A percentile compares a stretch with the other conserved stretches of the same genome.
Evolutionary conservation across 2,797 vertebrate genomes (phyloP).

Genomic region (Eidolon dupreanum): DNA sequence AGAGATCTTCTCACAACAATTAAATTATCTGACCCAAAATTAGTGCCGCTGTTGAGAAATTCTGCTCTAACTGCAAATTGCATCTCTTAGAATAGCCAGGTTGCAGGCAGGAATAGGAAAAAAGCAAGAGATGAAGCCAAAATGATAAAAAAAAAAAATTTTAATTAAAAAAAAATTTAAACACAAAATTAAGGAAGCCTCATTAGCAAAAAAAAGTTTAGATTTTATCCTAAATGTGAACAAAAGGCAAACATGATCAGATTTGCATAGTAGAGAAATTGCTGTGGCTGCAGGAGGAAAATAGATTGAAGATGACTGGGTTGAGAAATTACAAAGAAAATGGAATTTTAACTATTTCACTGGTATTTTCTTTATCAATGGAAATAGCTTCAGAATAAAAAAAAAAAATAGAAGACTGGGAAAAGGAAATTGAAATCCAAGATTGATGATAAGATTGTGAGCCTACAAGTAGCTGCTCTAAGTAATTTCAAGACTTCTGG

Average conservation of each 20-base stretch:
- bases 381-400: conserved; percentile 12
- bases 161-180: too few species aligned
- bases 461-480: background rate
- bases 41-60: background rate
- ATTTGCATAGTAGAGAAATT: background rate
- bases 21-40: background rate
- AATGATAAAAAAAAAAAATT: background rate
- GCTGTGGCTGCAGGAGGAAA: background rate
- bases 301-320: background rate
- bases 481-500: background rate
- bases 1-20: background rate
- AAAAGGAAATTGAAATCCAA: conserved; percentile 2
- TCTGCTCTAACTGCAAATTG: background rate
- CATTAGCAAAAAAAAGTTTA: background rate
- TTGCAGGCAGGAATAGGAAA: background rate
- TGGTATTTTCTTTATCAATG: conserved; percentile 38
- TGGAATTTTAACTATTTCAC: background rate
- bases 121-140: background rate
- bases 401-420: background rate
- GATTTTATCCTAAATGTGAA: background rate
- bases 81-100: background rate
- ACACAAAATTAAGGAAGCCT: background rate
- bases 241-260: background rate
- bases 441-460: background rate
- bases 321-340: conserved; percentile 32